Base-by-base conservation (phyloP, 2,888 invertebrate genomes). In the Drosophila colorata region DNA sequence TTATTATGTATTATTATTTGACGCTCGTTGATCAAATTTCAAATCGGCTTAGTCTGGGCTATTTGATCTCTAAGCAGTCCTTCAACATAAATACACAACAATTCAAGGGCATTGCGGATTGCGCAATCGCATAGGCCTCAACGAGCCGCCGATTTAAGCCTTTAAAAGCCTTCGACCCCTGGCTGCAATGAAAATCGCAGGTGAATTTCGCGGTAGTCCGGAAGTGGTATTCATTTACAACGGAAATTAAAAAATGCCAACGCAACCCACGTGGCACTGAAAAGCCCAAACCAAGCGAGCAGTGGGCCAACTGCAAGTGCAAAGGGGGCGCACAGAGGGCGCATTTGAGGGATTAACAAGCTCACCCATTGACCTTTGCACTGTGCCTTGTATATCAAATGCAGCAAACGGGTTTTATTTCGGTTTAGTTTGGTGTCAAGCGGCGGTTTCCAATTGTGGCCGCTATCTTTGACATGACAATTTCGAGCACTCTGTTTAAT, bases 231-330 rank as follows among this genome's bases (percentile, higher is more conserved):
- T 87, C 80, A 83, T 87, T 85, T 88, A 83, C 70, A 88, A 66
- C 87, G 87, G 84, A 85, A 85, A 85, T 85, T 85, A 88, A 85
- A 84, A 88, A 84, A 78, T 87, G 86, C 72, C 83, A 78, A 63
- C 74, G 63, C 51, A 57, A 55, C 44, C 51, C 46, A 23, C 48
- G 40, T 33, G 25, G 41, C 69, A 55, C 38, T 46, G 38, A 25
- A 64, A 59, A 23, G 37, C 11, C 23, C n/a, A 23, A 53, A 33
- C 33, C 47, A 48, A 20, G 20, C 38, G 43, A 33, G 25, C 35
- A 53, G 44, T 44, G 57, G 57, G 14, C 55, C 28, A n/a, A n/a
- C n/a, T n/a, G 43, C 75, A 70, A 52, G 28, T 38, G 47, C 23
- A 33, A 11, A 14, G 59, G 61, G 49, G 2, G 20, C 20, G 14